phyloP scores from a whole-genome alignment of 2,888 invertebrate species.

The Mythimna albipuncta region DNA sequence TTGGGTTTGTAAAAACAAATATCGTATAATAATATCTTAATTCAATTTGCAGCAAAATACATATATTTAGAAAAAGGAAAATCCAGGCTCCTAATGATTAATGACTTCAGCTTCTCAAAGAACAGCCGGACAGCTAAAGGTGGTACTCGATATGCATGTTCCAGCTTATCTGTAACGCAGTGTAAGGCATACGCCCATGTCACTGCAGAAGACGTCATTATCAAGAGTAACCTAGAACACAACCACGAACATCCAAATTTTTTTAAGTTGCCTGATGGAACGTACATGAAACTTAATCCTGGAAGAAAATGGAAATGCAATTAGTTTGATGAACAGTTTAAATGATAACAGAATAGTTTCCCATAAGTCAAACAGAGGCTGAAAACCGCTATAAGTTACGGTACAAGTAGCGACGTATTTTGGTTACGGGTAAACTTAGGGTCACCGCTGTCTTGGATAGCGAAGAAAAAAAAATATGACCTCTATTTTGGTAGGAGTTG shows the following conservation, averaged over 20 bases:
- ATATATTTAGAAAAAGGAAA: constrained; percentile 61
- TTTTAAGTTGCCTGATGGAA: constrained; percentile 33
- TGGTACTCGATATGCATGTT: constrained; percentile 69
- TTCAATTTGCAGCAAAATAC: constrained; percentile 56
- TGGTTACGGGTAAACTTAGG: neutral
- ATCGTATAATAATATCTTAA: neutral
- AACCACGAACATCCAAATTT: constrained; percentile 41
- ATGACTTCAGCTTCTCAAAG: constrained; percentile 67
- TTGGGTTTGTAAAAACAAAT: neutral
- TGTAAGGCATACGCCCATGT: constrained; percentile 56
- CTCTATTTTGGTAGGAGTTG: no score
- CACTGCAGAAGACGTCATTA: constrained; percentile 24
- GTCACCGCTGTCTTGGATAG: no score
- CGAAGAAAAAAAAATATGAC: no score
- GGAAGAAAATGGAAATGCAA: neutral
- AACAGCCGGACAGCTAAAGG: constrained; percentile 56
- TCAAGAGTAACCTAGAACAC: constrained; percentile 26
- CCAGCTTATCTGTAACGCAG: constrained; percentile 37
- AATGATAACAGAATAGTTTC: neutral
- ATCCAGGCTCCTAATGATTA: constrained; percentile 55
- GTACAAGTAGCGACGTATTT: neutral
- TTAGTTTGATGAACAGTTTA: neutral
- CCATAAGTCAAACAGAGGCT: neutral
- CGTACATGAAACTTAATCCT: constrained; percentile 22
- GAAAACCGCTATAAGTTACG: no score